Conservation (phyloP, 2,888 invertebrate species). For the Dione juno region DNA sequence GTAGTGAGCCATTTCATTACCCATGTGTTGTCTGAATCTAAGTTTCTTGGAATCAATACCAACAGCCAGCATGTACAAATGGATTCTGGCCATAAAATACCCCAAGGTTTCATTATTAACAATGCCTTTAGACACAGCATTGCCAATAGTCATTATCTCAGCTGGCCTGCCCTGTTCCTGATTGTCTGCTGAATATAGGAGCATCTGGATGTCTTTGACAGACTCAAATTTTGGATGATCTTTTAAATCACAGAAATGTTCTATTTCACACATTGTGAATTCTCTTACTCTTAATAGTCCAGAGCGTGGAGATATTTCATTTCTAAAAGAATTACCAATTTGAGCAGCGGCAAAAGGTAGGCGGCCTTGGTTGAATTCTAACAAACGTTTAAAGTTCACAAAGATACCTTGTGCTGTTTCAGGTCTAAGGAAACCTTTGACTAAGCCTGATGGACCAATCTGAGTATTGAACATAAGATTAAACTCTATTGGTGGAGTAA, state of each 20-base stretch:
- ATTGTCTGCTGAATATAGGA: constrained; percentile 96
- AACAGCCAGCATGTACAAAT: constrained; percentile 92
- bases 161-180: constrained; percentile 99
- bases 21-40: constrained; percentile 98
- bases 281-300: constrained; percentile 97
- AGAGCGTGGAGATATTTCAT: constrained; percentile 99
- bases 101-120: constrained; percentile 99
- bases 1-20: constrained; percentile 99
- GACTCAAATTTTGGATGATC: constrained; percentile 94
- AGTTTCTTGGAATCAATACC: constrained; percentile 94
- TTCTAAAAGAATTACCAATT: constrained; percentile 98
- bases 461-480: constrained; percentile 99
- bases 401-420: constrained; percentile 99
- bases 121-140: constrained; percentile 92
- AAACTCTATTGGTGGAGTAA: constrained; percentile 98
- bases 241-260: constrained; percentile 99
- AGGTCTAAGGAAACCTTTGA: constrained; percentile 97
- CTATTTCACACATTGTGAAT: constrained; percentile 99
- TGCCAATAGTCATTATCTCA: constrained; percentile 89
- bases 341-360: constrained; percentile 99
- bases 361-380: constrained; percentile 98
- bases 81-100: constrained; percentile 98
- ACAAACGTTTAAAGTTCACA: constrained; percentile 98
- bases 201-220: constrained; percentile 89
- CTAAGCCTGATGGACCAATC: constrained; percentile 97